Evolutionary conservation across 2,113 vertebrate species (phyloP), one percentile per base, ranked within the genome.

Genomic region (Andinoacara biseriatus): DNA sequence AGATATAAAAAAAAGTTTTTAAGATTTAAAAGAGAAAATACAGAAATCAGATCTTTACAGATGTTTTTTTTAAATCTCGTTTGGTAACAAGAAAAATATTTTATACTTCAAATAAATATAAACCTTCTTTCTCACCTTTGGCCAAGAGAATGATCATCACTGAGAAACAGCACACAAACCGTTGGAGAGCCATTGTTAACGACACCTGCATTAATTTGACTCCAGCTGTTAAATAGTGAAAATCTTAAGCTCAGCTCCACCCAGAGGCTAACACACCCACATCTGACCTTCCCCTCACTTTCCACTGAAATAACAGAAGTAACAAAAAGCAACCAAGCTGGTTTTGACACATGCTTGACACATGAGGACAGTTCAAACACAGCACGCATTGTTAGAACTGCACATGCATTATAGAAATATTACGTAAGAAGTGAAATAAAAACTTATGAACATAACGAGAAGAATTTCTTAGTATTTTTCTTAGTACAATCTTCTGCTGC

Each of bases 141-240:
- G 62, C 33, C 6, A 69, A 15, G 31, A 60, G 75, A 60, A 83
- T 31, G 26, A 35, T 69, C 54, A 83, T 57, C 74, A 77, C 20
- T 2, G 31, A 13, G 15, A 60, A 60, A 33, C 31, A 31, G 10
- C 56, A 38, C 61, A 54, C 17, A 26, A 78, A 9, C 40, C 24
- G 24, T 40, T 59, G 54, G 40, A 72, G 29, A 29, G 74, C 81
- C 81, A 83, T 78, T 17, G 67, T 72, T 46, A 59, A 29, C 43
- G 5, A 38, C 1, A 1, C 2, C 38, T 22, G n/a, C 0, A 17
- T 9, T 43, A n/a, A 18, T 26, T 26, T 57, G 5, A 17, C 22
- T 38, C 58, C 6, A 61, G 2, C 5, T 26, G 6, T 56, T 62
- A 46, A 40, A 75, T 75, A 35, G 3, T 24, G 13, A 10, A 40